Base-by-base conservation (phyloP, 2,797 vertebrate genomes). In the Melanogrammus aeglefinus region DNA sequence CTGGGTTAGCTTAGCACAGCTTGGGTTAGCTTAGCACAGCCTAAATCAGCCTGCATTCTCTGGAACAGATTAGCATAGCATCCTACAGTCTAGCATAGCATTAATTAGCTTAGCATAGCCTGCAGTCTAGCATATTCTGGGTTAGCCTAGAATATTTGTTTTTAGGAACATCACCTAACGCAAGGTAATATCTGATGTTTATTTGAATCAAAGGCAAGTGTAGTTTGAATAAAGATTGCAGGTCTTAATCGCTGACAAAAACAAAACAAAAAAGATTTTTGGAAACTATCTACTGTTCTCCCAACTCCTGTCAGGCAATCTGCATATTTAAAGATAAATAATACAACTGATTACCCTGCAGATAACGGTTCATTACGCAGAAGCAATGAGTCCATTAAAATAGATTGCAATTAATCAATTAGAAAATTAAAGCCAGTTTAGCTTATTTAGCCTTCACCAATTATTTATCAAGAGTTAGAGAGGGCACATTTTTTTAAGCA, bases 381-480 rank as follows among this genome's bases (percentile, higher is more conserved):
- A 69, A 27, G 63, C 63, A 27, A 69, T 69, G 63, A 69, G 24
- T 69, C 27, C n/a, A 69, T 69, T 69, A 69, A 35, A 72, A 33
- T 72, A 38, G 71, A 75, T 69, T 35, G 75, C 57, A 51, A 12
- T 38, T 35, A 38, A 79, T 79, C 9, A 10, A 35, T 75, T 29
- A 31, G 51, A 27, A 12, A 75, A 75, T 69, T 27, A 27, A 77
- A 47, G 47, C 39, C 35, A 51, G 63, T 76, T 44, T 71, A n/a
- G 74, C 44, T 73, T 24, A 33, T 70, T 75, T 12, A 74, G 9
- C 79, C 69, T 13, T 33, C 9, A 79, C 80, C 74, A 79, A 81
- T 82, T 70, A 82, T 79, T 44, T 44, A 75, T 77, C 31, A 76
- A 76, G 76, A 72, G 16, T 35, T 72, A 47, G 33, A 51, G 75